A percentile compares a stretch with the other conserved stretches of the same genome.
These are phyloP conservation scores for Montipora sp. DNA, from an alignment of 64 coral and sea anemone genomes.

Conservation along the genomic window DNA sequence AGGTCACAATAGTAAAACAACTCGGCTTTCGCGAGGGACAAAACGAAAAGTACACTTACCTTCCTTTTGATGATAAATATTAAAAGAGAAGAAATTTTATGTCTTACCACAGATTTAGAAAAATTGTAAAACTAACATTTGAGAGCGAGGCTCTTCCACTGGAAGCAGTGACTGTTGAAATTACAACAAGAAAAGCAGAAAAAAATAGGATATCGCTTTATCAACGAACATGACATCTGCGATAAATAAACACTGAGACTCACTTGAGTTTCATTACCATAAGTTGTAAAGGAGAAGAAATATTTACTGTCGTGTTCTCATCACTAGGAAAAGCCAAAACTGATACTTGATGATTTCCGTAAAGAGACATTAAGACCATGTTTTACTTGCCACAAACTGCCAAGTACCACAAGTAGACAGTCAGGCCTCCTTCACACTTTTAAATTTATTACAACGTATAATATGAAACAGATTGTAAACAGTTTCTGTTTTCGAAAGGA, in stretches of 20 bases:
- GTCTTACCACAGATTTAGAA: neutral
- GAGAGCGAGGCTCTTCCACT: neutral
- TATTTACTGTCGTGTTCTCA: neutral
- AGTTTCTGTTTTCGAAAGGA: neutral
- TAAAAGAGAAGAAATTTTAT: neutral
- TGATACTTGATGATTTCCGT: neutral
- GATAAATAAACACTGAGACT: neutral
- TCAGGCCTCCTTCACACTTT: too few relatives aligned
- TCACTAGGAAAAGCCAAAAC: neutral
- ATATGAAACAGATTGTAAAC: neutral
- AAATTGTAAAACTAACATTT: neutral
- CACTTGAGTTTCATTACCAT: too few relatives aligned
- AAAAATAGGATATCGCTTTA: neutral
- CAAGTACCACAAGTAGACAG: too few relatives aligned
- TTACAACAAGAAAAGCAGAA: neutral
- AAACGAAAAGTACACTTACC: neutral
- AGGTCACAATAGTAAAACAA: slow-evolving; percentile 1
- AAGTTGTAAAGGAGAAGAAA: too few relatives aligned
- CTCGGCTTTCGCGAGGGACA: neutral
- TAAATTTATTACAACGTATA: too few relatives aligned
- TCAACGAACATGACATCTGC: neutral
- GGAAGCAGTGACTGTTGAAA: neutral
- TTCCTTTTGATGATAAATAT: neutral
- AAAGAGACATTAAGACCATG: neutral
- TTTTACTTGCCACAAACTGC: neutral